These are phyloP conservation scores for Odontomachus brunneus DNA, from an alignment of 1,140 invertebrate species.

Conservation along the genomic window DNA sequence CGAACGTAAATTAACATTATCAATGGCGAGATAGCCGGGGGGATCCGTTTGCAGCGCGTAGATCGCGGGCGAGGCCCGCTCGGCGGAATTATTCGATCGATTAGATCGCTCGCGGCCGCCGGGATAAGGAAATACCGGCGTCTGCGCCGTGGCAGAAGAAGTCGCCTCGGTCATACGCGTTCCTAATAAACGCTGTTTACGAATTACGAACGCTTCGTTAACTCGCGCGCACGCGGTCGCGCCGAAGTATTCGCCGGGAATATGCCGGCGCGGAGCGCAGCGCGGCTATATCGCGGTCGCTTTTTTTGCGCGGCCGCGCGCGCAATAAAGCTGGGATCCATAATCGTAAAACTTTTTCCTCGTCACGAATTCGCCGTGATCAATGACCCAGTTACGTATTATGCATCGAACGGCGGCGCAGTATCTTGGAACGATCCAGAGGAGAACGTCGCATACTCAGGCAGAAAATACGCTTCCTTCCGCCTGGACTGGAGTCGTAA, in stretches of 20 bases:
- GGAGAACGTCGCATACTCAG: too few relatives aligned
- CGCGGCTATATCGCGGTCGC: slow-evolving; percentile 20
- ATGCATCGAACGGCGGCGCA: slow-evolving; percentile 8
- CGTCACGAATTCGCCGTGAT: slow-evolving; percentile 59
- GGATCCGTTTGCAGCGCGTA: slow-evolving; percentile 17
- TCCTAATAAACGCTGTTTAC: slow-evolving; percentile 38
- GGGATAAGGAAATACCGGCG: slow-evolving; percentile 36
- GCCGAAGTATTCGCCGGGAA: slow-evolving; percentile 14
- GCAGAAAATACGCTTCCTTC: too few relatives aligned
- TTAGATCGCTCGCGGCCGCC: slow-evolving; percentile 34
- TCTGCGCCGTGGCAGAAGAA: neutral
- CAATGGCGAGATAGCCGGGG: neutral
- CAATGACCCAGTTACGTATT: slow-evolving; percentile 68
- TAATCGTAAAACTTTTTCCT: slow-evolving; percentile 62
- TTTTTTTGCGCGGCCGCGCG: slow-evolving; percentile 4
- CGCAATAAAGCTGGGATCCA: slow-evolving; percentile 42
- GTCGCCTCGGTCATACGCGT: neutral
- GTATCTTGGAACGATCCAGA: slow-evolving; percentile 57
- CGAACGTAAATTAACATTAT: slow-evolving; percentile 69
- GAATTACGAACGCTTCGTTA: slow-evolving; percentile 65
- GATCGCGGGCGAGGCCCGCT: slow-evolving; percentile 1
- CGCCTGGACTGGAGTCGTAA: too few relatives aligned
- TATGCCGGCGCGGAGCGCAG: slow-evolving; percentile 28
- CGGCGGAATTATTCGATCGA: slow-evolving; percentile 52
- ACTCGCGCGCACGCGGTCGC: slow-evolving; percentile 21